phyloP scores from a whole-genome alignment of 2,797 vertebrate species.

The Clarias pachynema region DNA sequence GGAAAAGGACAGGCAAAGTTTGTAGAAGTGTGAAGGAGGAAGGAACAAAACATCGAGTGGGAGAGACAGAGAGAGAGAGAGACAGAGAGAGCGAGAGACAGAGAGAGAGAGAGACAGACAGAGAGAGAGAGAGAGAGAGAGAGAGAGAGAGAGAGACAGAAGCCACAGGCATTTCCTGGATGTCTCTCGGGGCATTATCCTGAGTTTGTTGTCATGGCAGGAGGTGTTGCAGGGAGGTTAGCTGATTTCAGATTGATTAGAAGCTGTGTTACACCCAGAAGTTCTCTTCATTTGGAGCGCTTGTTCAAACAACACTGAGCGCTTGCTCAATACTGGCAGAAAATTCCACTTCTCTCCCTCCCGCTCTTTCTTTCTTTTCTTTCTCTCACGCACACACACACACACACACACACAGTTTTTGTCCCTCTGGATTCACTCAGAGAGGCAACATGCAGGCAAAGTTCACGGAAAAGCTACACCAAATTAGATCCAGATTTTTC shows the following conservation, averaged over 20 bases:
- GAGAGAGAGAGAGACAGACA: background rate
- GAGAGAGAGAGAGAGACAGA: background rate
- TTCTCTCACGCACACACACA: background rate
- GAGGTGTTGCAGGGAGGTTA: conserved; percentile 54
- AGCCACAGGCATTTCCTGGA: conserved; percentile 75
- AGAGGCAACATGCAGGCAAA: conserved; percentile 88
- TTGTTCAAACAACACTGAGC: conserved; percentile 53
- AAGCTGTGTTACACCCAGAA: conserved; percentile 66
- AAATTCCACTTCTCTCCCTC: conserved; percentile 64
- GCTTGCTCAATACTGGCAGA: conserved; percentile 51
- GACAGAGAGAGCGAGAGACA: background rate
- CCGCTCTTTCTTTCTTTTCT: background rate
- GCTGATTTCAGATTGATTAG: conserved; percentile 80
- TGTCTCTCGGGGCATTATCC: conserved; percentile 73
- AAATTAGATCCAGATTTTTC: conserved; percentile 87
- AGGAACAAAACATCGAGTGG: conserved; percentile 3
- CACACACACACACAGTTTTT: background rate
- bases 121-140: background rate
- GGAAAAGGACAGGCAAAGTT: conserved; percentile 7
- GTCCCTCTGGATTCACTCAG: conserved; percentile 49
- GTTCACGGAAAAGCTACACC: conserved; percentile 89
- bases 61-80: background rate
- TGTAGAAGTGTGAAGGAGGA: conserved; percentile 1
- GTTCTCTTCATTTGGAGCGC: conserved; percentile 62
- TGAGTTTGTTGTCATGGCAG: conserved; percentile 61